A percentile compares a stretch with the other conserved stretches of the same genome.
Evolutionary conservation across 2,113 vertebrate species (phyloP).

Genomic region (Nycticorax nycticorax): DNA sequence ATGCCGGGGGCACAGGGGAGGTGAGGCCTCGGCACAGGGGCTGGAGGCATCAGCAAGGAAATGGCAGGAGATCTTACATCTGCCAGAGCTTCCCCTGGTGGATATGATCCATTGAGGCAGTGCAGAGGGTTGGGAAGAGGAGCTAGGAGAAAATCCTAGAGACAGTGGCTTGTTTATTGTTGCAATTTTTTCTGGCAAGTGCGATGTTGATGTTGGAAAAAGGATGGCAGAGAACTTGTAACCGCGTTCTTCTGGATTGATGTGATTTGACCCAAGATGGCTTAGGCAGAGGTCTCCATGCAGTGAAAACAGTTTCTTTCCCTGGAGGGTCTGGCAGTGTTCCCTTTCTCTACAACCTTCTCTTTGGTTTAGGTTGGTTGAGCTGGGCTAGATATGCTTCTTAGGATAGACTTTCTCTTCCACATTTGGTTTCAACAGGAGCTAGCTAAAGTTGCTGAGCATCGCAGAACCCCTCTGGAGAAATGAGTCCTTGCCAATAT

Average conservation of each 20-base stretch:
- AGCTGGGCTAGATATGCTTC: background rate
- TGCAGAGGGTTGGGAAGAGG: background rate
- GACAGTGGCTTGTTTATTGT: background rate
- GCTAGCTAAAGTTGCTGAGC: background rate
- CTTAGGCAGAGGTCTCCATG: rapidly evolving
- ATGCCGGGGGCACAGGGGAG: rapidly evolving
- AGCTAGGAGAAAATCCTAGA: background rate
- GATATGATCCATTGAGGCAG: background rate
- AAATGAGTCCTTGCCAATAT: background rate
- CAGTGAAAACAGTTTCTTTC: background rate
- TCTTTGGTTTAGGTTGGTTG: background rate
- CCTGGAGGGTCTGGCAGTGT: background rate
- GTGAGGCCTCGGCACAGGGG: rapidly evolving
- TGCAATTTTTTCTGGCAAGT: background rate
- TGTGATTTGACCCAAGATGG: background rate
- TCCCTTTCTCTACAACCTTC: background rate
- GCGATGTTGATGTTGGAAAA: background rate
- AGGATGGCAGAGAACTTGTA: background rate
- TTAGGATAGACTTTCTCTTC: background rate
- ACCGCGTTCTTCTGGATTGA: background rate
- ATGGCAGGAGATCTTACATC: background rate
- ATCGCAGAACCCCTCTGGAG: background rate
- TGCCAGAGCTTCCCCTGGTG: background rate
- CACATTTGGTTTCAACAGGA: background rate
- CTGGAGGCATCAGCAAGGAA: background rate